Evolutionary conservation across 2,113 vertebrate species (phyloP), one percentile per base, ranked within the genome.

Genomic region (Aldabrachelys gigantea): DNA sequence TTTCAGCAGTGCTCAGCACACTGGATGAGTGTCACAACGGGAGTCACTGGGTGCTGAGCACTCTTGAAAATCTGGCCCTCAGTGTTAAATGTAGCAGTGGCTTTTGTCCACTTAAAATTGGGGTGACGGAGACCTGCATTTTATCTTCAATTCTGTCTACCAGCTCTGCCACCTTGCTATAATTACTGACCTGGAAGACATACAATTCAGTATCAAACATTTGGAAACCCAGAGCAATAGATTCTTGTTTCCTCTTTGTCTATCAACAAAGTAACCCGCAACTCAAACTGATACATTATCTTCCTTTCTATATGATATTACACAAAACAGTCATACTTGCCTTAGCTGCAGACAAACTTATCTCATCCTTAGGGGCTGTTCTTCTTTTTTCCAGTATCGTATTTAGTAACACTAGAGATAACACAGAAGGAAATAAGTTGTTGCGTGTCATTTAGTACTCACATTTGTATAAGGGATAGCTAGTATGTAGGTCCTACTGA

Each of bases 91-190:
- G 31, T n/a, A 25, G 16, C n/a, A 25, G 22, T 65, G 16, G 10
- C 38, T 85, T 41, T 54, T 53, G 41, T 53, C 50, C 62, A 27
- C 62, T 53, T 17, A 49, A 10, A 85, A 52, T 13, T 78, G 65
- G 65, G 8, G 8, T 8, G 21, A 22, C 53, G 22, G 35, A 72
- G n/a, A 22, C n/a, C 65, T 72, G 24, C 22, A 47, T 78, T 38
- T 47, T 47, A 29, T 92, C 93, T 94, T 89, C 94, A 95, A 89
- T 75, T 94, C 65, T 72, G 65, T 72, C 65, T 9, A 90, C 94
- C 89, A 96, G 92, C 11, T 82, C 92, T 31, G n/a, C 76, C 76
- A n/a, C 90, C 90, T 90, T 65, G 17, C 85, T 90, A 22, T 1
- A 10, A 10, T 81, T 78, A 3, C 47, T 90, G 50, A 41, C 19